Base-by-base conservation (phyloP, 2,888 invertebrate species). In the Pecten maximus region DNA sequence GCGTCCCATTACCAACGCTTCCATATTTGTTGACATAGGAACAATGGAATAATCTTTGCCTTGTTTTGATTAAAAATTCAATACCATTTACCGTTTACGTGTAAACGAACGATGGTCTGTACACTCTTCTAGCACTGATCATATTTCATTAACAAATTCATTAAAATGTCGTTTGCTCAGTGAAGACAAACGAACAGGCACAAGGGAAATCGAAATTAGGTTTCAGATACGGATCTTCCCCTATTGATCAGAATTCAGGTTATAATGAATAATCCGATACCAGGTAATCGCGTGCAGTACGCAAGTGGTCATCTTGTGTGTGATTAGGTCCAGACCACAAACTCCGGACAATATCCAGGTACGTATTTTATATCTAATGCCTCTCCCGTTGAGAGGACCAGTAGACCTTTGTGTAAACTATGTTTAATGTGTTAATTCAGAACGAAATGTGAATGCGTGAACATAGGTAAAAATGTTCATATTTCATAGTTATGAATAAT, bases 51-150 rank as follows among this genome's bases (percentile, higher is more conserved):
- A 74, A 35, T 35, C 74, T 35, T 74, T 12, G 35, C 35, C 8
- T 28, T 35, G 74, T 74, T 74, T 74, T 74, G 28, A 74, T 74
- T 74, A 74, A 74, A 74, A 74, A 74, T 74, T 74, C 74, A n/a
- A 35, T 74, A 74, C 28, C 16, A 74, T 35, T 35, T 3, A 35
- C 35, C 23, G 15, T 15, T 35, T 35, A 74, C 19, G 10, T 74
- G 12, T 35, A 74, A 74, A 74, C 35, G 28, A 10, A 3, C 1
- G 35, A 35, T 74, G 74, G 10, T 74, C 28, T 10, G 28, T 54
- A 54, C 6, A 23, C 19, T 54, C n/a, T 54, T 19, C 16, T 23
- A 54, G n/a, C 54, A 54, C 74, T 35, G 74, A 74, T 74, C 74
- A 74, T 28, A 74, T 74, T 74, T 74, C 28, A 74, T 35, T 74